Base-by-base conservation (phyloP, 2,888 invertebrate genomes). In the Odontocolon sp. region DNA sequence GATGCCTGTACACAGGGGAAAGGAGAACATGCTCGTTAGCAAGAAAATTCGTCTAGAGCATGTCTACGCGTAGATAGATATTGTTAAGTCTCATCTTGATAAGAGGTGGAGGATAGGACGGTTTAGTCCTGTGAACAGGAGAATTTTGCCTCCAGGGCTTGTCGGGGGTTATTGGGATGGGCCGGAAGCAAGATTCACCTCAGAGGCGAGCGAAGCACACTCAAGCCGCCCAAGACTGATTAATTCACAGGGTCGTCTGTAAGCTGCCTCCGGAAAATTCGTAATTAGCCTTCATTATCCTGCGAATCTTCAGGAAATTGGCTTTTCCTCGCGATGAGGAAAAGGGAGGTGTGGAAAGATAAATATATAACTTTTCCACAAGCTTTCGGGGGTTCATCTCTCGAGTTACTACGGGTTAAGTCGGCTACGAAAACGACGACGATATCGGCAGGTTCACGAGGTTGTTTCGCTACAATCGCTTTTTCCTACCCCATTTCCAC, bases 281-380 rank as follows among this genome's bases (percentile, higher is more conserved):
- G 61, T 77, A 81, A 82, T 81, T 82, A 81, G 69, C 78, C 59
- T 78, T 82, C 77, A 76, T 82, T 82, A 81, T 77, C 70, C 38
- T 59, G 69, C 63, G 73, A 36, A 47, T 61, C 57, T 67, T 59
- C 54, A 61, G 36, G 70, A 64, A 68, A 81, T 81, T 81, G 77
- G 69, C 75, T 78, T 75, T 16, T 42, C 45, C 11, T 45, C 21
- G 40, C 31, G 47, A 28, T 28, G 52, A 26, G 18, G 18, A 59
- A 59, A 59, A 38, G 31, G 54, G 31, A 9, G 4, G 28, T 5
- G 40, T 8, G 3, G 47, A 33, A 54, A 78, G 76, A 81, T 79
- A 79, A 79, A 79, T 80, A 75, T 72, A 74, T 68, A 78, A 78
- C 57, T 70, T 78, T 38, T 70, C 52, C 47, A 21, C 1, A n/a